Conservation (phyloP, 2,113 vertebrate species). For the Empidonax traillii region DNA sequence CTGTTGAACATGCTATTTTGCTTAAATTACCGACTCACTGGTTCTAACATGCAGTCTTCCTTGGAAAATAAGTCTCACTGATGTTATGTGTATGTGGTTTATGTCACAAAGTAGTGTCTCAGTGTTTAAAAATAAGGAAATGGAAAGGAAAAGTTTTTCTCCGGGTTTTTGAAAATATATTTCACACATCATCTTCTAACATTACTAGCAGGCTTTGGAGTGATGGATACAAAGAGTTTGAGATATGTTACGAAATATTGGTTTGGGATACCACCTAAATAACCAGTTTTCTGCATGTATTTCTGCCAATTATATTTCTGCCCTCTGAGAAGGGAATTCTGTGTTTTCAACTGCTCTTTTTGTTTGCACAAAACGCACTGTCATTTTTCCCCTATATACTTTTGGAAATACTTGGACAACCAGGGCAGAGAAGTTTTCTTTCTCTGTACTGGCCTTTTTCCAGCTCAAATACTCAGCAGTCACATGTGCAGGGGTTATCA, state of each 20-base stretch:
- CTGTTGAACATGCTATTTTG: fast-evolving
- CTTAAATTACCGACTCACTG: not conserved
- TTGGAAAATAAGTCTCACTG: not conserved
- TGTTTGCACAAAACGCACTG: not conserved
- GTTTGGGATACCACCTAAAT: not conserved
- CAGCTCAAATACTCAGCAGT: not conserved
- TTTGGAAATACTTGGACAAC: not conserved
- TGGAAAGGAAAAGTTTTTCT: not conserved
- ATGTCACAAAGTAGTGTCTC: not conserved
- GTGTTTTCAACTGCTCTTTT: not conserved
- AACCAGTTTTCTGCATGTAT: not conserved
- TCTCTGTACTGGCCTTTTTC: not conserved
- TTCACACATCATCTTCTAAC: not conserved
- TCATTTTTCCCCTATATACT: not conserved
- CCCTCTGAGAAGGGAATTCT: not conserved
- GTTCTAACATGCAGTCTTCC: not conserved
- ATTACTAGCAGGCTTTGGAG: not conserved
- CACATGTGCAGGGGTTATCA: not conserved
- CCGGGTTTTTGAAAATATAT: not conserved
- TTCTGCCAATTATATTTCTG: not conserved
- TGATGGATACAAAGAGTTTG: not conserved
- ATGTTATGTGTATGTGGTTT: not conserved
- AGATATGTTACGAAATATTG: not conserved
- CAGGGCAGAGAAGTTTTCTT: not conserved
- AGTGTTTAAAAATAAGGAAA: not conserved